Evolutionary conservation across 2,888 invertebrate species (phyloP).

Genomic region (Rotaria socialis): DNA sequence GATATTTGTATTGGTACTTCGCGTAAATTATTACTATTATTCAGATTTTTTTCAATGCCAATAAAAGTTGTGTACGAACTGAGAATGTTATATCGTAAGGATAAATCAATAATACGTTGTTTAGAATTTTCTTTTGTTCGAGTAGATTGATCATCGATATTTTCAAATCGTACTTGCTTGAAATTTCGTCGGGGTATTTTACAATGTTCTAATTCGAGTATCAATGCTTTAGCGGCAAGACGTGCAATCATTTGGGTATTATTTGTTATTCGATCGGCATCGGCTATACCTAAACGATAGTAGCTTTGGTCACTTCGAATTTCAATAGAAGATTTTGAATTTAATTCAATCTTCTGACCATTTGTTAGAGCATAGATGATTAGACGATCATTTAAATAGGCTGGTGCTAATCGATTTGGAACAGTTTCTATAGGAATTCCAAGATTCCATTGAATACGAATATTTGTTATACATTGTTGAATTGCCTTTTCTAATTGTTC

Average conservation of each 20-base stretch:
- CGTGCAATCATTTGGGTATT: not conserved
- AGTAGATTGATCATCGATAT: not conserved
- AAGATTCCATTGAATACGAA: constrained; percentile 26
- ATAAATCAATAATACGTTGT: constrained; percentile 19
- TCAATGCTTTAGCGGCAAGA: not conserved
- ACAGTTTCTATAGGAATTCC: not conserved
- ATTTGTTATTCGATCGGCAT: not conserved
- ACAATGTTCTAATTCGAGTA: not conserved
- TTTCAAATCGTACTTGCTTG: not conserved
- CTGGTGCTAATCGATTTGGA: not conserved
- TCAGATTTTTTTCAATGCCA: not conserved
- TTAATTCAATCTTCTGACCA: not conserved
- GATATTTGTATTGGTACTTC: not conserved
- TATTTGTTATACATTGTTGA: not conserved
- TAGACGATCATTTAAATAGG: not conserved
- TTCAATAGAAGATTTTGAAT: not conserved
- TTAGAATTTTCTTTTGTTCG: not conserved
- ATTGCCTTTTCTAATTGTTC: constrained; percentile 6
- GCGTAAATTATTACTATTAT: not conserved
- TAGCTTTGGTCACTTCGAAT: not conserved
- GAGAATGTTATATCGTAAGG: not conserved
- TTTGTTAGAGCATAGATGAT: not conserved
- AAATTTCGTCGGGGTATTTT: not conserved
- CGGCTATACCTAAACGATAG: not conserved
- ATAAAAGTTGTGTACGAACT: not conserved